Evolutionary conservation across 2,797 vertebrate species (phyloP).

Genomic region (Danio kyathit): DNA sequence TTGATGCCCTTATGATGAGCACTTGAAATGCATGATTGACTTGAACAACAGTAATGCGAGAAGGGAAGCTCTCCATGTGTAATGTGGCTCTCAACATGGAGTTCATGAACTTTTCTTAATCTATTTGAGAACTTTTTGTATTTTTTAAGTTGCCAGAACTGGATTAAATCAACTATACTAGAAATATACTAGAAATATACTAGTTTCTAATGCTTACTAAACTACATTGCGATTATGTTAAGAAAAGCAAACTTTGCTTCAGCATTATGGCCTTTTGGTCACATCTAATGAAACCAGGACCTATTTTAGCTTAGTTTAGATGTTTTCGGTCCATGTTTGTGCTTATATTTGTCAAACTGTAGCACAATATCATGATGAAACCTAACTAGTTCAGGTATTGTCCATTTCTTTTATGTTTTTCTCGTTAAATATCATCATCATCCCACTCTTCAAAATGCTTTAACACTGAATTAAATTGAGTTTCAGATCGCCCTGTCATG

Average conservation of each 20-base stretch:
- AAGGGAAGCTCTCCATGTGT: neutral
- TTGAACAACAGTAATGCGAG: constrained; percentile 21
- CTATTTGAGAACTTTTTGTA: too few species aligned
- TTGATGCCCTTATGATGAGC: constrained; percentile 11
- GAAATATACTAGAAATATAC: too few species aligned
- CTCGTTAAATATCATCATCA: neutral
- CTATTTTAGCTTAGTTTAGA: neutral
- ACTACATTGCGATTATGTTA: too few species aligned
- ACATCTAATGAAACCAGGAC: too few species aligned
- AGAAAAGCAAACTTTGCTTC: too few species aligned
- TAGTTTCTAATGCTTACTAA: neutral
- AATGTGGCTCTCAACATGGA: neutral
- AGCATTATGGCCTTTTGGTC: too few species aligned
- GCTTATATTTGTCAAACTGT: too few species aligned
- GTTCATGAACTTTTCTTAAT: neutral
- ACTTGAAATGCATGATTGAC: constrained; percentile 31
- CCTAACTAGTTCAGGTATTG: too few species aligned
- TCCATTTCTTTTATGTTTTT: too few species aligned
- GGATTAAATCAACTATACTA: too few species aligned
- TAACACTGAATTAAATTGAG: neutral
- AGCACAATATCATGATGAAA: too few species aligned
- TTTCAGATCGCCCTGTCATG: neutral
- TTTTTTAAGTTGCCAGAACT: neutral
- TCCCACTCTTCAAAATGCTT: neutral
- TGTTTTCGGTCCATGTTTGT: too few species aligned